Evolutionary conservation across 2,797 vertebrate species (phyloP), one percentile per base, ranked within the genome.

Genomic region (Capromys pilorides): DNA sequence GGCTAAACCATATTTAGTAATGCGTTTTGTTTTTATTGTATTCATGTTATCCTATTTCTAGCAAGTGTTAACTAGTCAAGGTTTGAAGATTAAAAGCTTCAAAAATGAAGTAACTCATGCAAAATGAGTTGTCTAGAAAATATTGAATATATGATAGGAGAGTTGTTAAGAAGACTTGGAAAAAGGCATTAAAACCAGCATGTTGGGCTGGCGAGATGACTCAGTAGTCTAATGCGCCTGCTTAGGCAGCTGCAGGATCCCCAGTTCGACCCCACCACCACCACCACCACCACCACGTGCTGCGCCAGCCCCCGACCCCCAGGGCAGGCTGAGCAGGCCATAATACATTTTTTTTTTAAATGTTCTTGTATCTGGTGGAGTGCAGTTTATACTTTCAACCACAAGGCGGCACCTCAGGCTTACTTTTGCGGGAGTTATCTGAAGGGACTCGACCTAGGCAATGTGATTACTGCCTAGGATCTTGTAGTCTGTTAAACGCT

Each of bases 361-460:
- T 28, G 21, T 86, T 83, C 54, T 66, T 96, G 45, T 6, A 10
- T 2, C 7, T 24, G 51, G 45, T 67, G 39, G 1, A 2, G 14
- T 92, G 73, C 45, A 80, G 19, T 95, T 95, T 13, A 6, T 73
- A 36, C 26, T 79, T 81, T 91, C 11, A 28, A 73, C 94, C 96
- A 94, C 36, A 86, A 97, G 97, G 85, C 93, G 95, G 96, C 94
- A 54, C 2, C 59, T 61, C 39, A 83, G 87, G 75, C 62, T 88
- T 77, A 49, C 1, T 86, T 92, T 83, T 39, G n/a, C 81, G n/a
- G 57, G 85, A 39, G 45, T 22, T 87, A 28, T 28, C 26, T 49
- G 45, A 21, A 6, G 22, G 12, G 8, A 69, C 49, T 41, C 73
- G 64, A 41, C 61, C 88, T 49, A 12, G 28, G 45, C 3, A n/a